Evolutionary conservation across 2,113 vertebrate genomes (phyloP).

Genomic region (Tetrax tetrax): DNA sequence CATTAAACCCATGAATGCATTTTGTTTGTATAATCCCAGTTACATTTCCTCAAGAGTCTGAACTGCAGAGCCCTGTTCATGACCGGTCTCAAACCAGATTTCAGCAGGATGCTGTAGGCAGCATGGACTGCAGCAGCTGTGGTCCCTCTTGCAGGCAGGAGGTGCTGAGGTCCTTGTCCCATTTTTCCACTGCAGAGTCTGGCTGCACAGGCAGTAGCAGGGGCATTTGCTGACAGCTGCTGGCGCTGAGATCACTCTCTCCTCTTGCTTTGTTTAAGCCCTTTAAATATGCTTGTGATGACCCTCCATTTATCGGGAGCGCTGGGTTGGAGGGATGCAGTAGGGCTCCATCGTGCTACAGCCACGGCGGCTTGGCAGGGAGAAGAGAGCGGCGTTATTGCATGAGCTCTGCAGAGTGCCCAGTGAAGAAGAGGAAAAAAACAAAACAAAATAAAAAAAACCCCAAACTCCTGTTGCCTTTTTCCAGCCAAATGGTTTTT

Average conservation of each 20-base stretch:
- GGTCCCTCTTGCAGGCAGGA: background rate
- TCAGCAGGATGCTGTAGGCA: background rate
- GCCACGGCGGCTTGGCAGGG: background rate
- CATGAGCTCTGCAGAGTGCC: background rate
- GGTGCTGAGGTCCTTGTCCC: background rate
- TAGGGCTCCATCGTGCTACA: background rate
- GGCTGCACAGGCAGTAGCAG: background rate
- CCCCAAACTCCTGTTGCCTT: background rate
- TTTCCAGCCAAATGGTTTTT: background rate
- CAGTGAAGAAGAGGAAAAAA: background rate
- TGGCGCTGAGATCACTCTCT: background rate
- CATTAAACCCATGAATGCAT: background rate
- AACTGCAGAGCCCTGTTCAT: background rate
- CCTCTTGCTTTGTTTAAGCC: background rate
- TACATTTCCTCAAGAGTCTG: background rate
- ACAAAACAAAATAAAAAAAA: background rate
- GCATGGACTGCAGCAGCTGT: background rate
- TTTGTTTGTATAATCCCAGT: background rate
- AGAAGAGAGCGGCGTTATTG: background rate
- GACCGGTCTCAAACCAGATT: background rate
- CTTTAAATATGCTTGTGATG: background rate
- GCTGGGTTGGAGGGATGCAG: background rate
- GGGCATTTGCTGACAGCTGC: background rate
- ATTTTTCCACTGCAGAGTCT: background rate
- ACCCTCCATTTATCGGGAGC: background rate